Percentiles rank a stretch among this genome's conserved stretches.
These are phyloP conservation scores for Coccyzus lansbergi DNA, from an alignment of 2,797 vertebrate genomes.

Conservation along the genomic window DNA sequence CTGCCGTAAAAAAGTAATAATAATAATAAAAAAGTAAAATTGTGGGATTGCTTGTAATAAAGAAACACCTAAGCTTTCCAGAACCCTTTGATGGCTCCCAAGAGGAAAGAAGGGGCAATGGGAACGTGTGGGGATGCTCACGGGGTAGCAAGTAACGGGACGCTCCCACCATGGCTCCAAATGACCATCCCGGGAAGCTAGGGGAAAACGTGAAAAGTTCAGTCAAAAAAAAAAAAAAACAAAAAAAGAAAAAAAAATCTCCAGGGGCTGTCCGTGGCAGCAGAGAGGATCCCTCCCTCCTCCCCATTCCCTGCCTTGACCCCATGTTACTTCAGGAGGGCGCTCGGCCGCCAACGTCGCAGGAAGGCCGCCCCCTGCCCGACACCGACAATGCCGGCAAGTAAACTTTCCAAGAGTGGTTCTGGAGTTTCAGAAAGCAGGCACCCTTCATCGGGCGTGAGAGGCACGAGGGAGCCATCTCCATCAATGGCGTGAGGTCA, in stretches of 20 bases:
- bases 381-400: no score
- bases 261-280: background rate
- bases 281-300: rapidly evolving
- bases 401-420: no score
- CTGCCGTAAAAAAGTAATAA: background rate
- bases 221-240: no score
- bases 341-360: background rate
- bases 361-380: background rate
- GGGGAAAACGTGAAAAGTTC: background rate
- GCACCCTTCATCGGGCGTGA: no score
- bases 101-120: background rate
- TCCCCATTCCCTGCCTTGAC: background rate
- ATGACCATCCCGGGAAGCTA: background rate
- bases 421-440: no score
- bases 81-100: background rate
- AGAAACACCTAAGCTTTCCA: background rate
- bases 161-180: background rate
- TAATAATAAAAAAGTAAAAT: background rate
- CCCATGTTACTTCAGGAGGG: background rate
- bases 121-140: background rate
- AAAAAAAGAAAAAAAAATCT: no score
- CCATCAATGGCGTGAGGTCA: no score
- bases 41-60: background rate
- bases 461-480: no score
- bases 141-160: background rate